Conservation (phyloP, 2,797 vertebrate species). For the Rhadinocentrus ornatus region DNA sequence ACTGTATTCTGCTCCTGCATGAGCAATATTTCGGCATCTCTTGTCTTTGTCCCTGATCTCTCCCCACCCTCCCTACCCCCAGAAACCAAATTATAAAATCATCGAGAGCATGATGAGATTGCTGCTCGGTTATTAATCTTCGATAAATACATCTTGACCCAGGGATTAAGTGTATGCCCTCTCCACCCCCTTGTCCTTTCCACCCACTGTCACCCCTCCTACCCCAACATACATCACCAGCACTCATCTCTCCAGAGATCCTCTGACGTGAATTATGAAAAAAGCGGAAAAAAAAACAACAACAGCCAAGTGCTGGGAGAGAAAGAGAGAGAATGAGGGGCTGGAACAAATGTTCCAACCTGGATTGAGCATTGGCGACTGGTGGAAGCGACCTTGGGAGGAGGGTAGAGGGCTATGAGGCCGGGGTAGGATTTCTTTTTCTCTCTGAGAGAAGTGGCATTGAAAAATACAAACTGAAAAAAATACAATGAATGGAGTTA, state of each 20-base stretch:
- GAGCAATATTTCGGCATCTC: slow-evolving; percentile 62
- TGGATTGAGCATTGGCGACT: slow-evolving; percentile 54
- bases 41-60: slow-evolving; percentile 71
- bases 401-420: slow-evolving; percentile 18
- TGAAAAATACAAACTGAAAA: slow-evolving; percentile 29
- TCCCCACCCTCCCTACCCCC: slow-evolving; percentile 54
- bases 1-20: slow-evolving; percentile 32
- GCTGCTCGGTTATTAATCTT: slow-evolving; percentile 87
- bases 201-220: slow-evolving; percentile 26
- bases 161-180: slow-evolving; percentile 83
- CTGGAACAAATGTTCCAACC: slow-evolving; percentile 64
- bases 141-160: slow-evolving; percentile 88
- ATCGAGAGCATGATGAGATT: slow-evolving; percentile 87
- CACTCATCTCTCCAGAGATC: slow-evolving; percentile 72
- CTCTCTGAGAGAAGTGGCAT: slow-evolving; percentile 45
- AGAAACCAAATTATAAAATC: slow-evolving; percentile 85
- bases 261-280: slow-evolving; percentile 80
- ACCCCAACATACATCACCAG: slow-evolving; percentile 50
- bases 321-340: slow-evolving; percentile 42
- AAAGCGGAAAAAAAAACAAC: slow-evolving; percentile 66
- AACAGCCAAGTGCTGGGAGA: slow-evolving; percentile 61
- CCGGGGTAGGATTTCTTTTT: slow-evolving; percentile 53
- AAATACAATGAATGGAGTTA: not conserved
- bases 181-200: slow-evolving; percentile 71
- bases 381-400: slow-evolving; percentile 55